These are phyloP conservation scores for Drosophila nigritarsus DNA, from an alignment of 2,888 invertebrate species.

Conservation along the genomic window DNA sequence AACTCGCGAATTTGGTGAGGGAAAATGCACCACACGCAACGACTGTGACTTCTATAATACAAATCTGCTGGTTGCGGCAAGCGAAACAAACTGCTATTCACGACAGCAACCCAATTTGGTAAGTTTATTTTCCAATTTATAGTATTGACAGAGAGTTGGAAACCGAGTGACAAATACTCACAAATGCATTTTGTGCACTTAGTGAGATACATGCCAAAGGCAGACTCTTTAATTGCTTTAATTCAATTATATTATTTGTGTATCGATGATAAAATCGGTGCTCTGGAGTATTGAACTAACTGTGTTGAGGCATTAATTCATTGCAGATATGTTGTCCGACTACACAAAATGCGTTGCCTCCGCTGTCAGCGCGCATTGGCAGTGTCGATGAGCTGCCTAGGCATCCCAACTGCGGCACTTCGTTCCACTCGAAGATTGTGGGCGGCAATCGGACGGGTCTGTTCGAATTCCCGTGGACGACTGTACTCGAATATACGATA, in stretches of 20 bases:
- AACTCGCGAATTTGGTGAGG: conserved; percentile 43
- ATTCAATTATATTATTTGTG: not conserved
- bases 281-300: not conserved
- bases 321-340: conserved; percentile 62
- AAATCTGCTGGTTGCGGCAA: conserved; percentile 23
- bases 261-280: not conserved
- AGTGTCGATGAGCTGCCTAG: conserved; percentile 48
- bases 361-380: conserved; percentile 26
- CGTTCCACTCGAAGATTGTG: conserved; percentile 45
- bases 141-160: not conserved
- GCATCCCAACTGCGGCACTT: conserved; percentile 60
- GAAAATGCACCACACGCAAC: conserved; percentile 39
- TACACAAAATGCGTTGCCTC: conserved; percentile 38
- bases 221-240: too few relatives aligned
- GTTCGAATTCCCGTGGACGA: conserved; percentile 63
- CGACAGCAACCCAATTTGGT: conserved; percentile 58
- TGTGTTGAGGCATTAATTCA: not conserved
- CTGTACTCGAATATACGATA: conserved; percentile 52
- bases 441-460: conserved; percentile 50
- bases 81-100: conserved; percentile 42
- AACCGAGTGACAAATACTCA: not conserved
- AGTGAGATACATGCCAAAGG: not conserved
- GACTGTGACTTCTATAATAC: conserved; percentile 44
- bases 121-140: conserved; percentile 11
- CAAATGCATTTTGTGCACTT: not conserved